Conservation (phyloP, 2,888 invertebrate genomes). For the Pseudococcus jackbeardsleyi region DNA sequence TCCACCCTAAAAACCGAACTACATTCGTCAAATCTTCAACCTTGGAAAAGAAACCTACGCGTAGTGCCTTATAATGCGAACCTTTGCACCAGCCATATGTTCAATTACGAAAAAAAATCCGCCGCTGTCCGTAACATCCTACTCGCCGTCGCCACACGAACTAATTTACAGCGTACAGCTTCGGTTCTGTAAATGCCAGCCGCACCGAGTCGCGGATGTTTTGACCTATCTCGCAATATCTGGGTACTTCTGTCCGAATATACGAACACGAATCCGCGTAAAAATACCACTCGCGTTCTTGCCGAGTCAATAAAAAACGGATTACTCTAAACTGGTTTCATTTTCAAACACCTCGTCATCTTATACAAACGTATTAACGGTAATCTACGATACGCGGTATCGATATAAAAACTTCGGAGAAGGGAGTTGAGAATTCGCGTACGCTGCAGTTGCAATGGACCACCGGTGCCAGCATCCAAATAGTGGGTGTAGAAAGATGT, state of each 20-base stretch:
- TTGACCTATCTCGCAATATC: constrained; percentile 27
- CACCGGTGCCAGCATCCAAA: background rate
- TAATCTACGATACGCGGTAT: constrained; percentile 37
- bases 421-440: background rate
- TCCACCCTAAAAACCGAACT: background rate
- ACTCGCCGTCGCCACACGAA: constrained; percentile 2
- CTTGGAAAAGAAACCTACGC: background rate
- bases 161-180: constrained; percentile 6
- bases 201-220: constrained; percentile 18
- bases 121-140: background rate
- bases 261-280: background rate
- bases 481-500: constrained; percentile 15
- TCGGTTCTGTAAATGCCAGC: background rate
- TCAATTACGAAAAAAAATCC: background rate
- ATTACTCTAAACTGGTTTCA: constrained; percentile 52
- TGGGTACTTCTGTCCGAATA: background rate
- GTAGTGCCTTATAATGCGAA: background rate
- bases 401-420: background rate
- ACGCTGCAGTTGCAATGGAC: background rate
- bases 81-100: background rate
- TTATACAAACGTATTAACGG: background rate
- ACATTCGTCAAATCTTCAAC: background rate
- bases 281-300: constrained; percentile 22
- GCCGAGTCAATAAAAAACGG: constrained; percentile 27
- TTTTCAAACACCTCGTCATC: background rate